Base-by-base conservation (phyloP, 2,888 invertebrate genomes). In the Eilema griseolum region DNA sequence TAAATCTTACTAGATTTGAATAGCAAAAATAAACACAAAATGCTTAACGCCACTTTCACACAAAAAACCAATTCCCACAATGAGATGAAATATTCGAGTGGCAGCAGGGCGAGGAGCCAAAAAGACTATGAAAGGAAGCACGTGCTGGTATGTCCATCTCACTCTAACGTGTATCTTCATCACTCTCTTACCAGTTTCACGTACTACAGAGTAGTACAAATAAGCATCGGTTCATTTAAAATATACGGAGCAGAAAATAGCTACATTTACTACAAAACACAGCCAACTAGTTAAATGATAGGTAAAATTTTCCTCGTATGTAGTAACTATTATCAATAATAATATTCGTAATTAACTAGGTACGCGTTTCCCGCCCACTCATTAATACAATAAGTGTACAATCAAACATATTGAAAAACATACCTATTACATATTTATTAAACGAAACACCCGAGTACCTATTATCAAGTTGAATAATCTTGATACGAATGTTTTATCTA, bases 81-180 rank as follows among this genome's bases (percentile, higher is more conserved):
- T 86, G 88, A 90, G 89, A 88, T 85, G 88, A 90, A 88, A 88
- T 93, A 93, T 89, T 84, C 88, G 92, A 91, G 90, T 85, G 85
- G 86, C 93, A 93, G 92, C 89, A 85, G 86, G 85, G 88, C 86
- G 88, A 92, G 89, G 91, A 93, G 91, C 86, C 88, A 91, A 92
- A 90, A 91, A 88, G 88, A 93, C 89, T 89, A 92, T 89, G 90
- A 92, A 90, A 93, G 89, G 90, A 90, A 91, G 92, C 95, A 95
- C 95, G 95, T 95, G 95, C 93, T 93, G 85, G 78, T 89, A 84
- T 80, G 66, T 70, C 80, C 73, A 61, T 91, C 91, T 81, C 87
- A 73, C 83, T 93, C 86, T 69, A 62, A 61, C 86, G 31, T 75
- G 81, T 78, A 72, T 85, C 85, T 80, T 73, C 71, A 67, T 90